Evolutionary conservation across 2,888 invertebrate species (phyloP), one percentile per base, ranked within the genome.

Genomic region (Muschampia plurimacula): DNA sequence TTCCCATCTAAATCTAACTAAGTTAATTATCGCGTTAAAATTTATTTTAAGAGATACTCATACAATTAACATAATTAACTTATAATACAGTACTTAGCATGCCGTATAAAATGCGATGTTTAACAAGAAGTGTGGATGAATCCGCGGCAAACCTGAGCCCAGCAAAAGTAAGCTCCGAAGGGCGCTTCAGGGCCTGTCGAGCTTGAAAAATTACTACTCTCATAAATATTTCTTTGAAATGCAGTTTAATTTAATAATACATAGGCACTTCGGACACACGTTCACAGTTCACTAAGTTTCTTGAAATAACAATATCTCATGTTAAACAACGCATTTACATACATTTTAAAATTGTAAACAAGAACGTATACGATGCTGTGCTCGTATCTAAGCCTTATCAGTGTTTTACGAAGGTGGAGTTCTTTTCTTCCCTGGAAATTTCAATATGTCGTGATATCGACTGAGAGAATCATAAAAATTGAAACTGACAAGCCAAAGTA

Each of bases 171-270:
- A 83, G 78, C 79, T 36, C 78, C 79, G 80, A 76, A 69, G 78
- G 80, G 78, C 82, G 88, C 89, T 85, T 81, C 81, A 77, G 87
- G 87, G 88, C 86, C 82, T 86, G 89, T 89, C 87, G 74, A 78
- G 74, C 79, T 80, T 89, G 88, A 89, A 90, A 88, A 89, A 90
- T 90, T 87, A 89, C 89, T 82, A 84, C 86, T 83, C 86, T 88
- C 90, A 84, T 90, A 89, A 90, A 90, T 88, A 89, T 89, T 88
- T 89, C 82, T 88, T 89, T 88, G 88, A 88, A 88, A 89, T 83
- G 88, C 84, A 88, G 87, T 90, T 87, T 88, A 87, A 89, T 90
- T 90, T 89, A 88, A 88, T 90, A 88, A 86, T 83, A 86, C 84
- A 83, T 81, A 57, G 57, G 12, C 12, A 28, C 57, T 57, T 28